Percentiles rank a stretch among this genome's conserved stretches.
phyloP scores from a whole-genome alignment of 2,888 invertebrate genomes.

The Drosophila yooni region DNA sequence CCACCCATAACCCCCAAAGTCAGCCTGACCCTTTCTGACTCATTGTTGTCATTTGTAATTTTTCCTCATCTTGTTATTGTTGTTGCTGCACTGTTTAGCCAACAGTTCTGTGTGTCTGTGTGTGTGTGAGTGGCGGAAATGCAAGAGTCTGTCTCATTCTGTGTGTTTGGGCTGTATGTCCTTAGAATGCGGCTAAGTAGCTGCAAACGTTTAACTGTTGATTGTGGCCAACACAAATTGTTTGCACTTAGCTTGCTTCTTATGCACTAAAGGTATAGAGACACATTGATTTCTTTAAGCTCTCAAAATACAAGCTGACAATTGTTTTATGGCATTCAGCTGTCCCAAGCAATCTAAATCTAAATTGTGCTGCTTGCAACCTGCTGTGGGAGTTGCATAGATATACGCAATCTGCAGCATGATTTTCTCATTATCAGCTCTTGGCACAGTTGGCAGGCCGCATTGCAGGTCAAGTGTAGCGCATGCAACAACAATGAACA shows the following conservation, averaged over 20 bases:
- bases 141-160: conserved; percentile 76
- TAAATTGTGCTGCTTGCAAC: conserved; percentile 27
- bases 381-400: conserved; percentile 1
- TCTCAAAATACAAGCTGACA: conserved; percentile 10
- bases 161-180: conserved; percentile 39
- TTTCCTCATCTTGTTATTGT: conserved; percentile 41
- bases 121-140: conserved; percentile 64
- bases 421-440: conserved; percentile 47
- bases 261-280: neutral
- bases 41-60: conserved; percentile 64
- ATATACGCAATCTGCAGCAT: conserved; percentile 30
- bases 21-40: conserved; percentile 4
- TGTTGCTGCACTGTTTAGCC: conserved; percentile 61
- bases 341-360: conserved; percentile 19
- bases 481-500: conserved; percentile 64
- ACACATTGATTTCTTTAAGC: neutral
- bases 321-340: conserved; percentile 15
- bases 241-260: conserved; percentile 27
- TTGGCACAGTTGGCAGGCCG: conserved; percentile 33
- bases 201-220: conserved; percentile 69
- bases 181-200: conserved; percentile 67
- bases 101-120: conserved; percentile 50
- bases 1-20: neutral
- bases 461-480: conserved; percentile 69
- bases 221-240: conserved; percentile 58